Evolutionary conservation across 2,797 vertebrate species (phyloP).

Genomic region (Oophaga sylvatica): DNA sequence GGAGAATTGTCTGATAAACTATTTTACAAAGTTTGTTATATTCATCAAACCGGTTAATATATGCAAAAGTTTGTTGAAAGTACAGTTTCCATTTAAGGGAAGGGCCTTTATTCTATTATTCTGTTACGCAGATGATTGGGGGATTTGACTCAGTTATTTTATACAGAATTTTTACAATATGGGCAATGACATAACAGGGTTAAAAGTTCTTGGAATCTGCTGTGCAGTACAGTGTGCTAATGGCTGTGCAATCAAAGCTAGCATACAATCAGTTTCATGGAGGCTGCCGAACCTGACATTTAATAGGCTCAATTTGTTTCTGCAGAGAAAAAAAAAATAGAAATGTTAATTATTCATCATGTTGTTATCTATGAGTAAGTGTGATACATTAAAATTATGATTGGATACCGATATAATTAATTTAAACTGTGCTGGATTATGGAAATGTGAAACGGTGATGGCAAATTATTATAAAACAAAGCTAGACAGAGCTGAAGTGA

Average conservation of each 20-base stretch:
- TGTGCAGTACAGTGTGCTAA: not conserved
- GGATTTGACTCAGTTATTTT: not conserved
- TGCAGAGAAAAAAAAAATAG: slow-evolving; percentile 6
- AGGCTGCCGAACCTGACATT: not conserved
- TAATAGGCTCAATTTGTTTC: slow-evolving; percentile 10
- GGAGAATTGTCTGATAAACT: too few relatives aligned
- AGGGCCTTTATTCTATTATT: not conserved
- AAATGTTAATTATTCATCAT: slow-evolving; percentile 3
- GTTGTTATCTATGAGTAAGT: slow-evolving; percentile 22
- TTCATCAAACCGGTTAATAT: too few relatives aligned
- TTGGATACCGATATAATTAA: not conserved
- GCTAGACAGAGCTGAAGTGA: not conserved
- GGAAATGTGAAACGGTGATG: slow-evolving; percentile 13
- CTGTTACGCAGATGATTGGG: not conserved
- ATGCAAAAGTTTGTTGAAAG: too few relatives aligned
- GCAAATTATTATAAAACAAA: not conserved
- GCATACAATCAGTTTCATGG: not conserved
- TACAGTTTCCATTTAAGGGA: too few relatives aligned
- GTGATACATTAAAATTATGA: slow-evolving; percentile 19
- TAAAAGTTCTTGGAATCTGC: not conserved
- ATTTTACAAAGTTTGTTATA: too few relatives aligned
- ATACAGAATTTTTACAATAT: not conserved
- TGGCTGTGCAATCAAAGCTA: not conserved
- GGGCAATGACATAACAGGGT: not conserved
- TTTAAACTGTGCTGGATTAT: slow-evolving; percentile 2